Evolutionary conservation across 2,888 invertebrate species (phyloP).

Genomic region (Bellardia pandia): DNA sequence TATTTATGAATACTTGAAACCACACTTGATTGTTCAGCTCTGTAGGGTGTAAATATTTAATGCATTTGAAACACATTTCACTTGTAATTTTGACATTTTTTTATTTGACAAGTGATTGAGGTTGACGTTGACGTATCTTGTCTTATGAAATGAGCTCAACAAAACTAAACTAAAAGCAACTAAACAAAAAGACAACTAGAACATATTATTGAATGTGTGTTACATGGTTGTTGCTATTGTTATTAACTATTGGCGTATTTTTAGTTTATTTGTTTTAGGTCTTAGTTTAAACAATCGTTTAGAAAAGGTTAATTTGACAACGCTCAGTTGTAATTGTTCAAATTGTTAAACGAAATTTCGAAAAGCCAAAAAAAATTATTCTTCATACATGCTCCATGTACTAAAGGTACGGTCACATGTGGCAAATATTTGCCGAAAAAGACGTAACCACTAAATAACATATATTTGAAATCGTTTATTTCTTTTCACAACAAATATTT

Average conservation of each 20-base stretch:
- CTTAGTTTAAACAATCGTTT: not conserved
- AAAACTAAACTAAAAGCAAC: not conserved
- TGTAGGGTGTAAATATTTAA: not conserved
- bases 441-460: too few relatives aligned
- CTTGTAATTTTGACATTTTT: conserved; percentile 73
- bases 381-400: conserved; percentile 17
- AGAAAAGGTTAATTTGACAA: conserved; percentile 37
- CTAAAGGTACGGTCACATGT: too few relatives aligned
- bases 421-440: too few relatives aligned
- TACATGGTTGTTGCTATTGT: not conserved
- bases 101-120: conserved; percentile 75
- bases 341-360: conserved; percentile 11
- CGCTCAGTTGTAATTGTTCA: not conserved
- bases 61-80: conserved; percentile 49
- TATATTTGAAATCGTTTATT: too few relatives aligned
- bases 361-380: not conserved
- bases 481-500: too few relatives aligned
- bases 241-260: not conserved
- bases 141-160: conserved; percentile 20
- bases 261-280: not conserved
- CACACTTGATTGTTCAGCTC: not conserved
- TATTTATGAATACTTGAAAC: not conserved
- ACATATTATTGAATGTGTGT: not conserved
- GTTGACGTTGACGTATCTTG: conserved; percentile 73
- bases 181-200: not conserved